These are phyloP conservation scores for Brenthis daphne DNA, from an alignment of 2,888 invertebrate genomes.

Conservation along the genomic window DNA sequence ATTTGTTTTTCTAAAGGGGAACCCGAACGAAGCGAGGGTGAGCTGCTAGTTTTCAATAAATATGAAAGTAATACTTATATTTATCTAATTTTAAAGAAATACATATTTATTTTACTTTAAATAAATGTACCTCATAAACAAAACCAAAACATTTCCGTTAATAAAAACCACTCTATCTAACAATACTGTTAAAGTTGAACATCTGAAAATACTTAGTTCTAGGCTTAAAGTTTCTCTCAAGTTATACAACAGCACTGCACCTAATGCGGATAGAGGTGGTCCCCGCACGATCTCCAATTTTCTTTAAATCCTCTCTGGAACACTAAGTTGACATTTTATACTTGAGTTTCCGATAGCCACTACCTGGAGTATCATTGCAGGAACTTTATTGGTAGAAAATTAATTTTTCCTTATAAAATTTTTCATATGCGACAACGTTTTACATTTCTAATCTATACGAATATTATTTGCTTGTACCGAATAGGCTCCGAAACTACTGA, in stretches of 20 bases:
- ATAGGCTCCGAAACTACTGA: too few relatives aligned
- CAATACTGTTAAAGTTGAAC: background rate
- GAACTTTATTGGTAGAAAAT: conserved; percentile 1
- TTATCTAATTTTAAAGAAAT: too few relatives aligned
- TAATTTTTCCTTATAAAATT: background rate
- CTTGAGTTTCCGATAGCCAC: background rate
- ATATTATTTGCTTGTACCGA: too few relatives aligned
- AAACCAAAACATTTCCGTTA: background rate
- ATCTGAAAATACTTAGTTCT: conserved; percentile 2
- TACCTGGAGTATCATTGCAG: conserved; percentile 6
- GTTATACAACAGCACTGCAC: conserved; percentile 15
- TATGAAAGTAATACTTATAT: too few relatives aligned
- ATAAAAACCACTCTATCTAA: background rate
- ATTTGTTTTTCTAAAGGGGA: too few relatives aligned
- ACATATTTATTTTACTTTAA: too few relatives aligned
- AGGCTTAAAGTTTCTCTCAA: conserved; percentile 1
- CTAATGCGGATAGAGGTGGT: conserved; percentile 14
- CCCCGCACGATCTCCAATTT: conserved; percentile 34
- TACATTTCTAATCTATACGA: background rate
- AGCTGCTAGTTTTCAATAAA: too few relatives aligned
- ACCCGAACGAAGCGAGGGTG: too few relatives aligned
- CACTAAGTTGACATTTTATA: conserved; percentile 29
- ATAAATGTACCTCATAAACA: too few relatives aligned
- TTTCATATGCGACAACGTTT: background rate
- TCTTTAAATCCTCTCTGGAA: conserved; percentile 37